Base-by-base conservation (phyloP, 2,888 invertebrate species). In the Agriopis marginaria region DNA sequence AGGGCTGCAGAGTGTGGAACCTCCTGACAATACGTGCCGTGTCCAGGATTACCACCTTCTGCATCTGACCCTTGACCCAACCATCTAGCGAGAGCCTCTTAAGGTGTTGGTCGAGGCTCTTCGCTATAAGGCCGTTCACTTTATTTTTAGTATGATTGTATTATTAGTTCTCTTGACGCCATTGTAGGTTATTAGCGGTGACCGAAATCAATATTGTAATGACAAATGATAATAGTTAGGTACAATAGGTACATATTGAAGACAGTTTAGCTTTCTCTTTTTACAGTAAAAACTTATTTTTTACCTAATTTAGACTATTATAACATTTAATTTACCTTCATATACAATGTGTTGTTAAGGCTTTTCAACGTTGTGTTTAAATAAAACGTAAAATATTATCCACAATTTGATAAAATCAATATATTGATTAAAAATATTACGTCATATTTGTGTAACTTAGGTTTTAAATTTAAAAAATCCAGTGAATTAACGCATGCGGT, bases 191-290 rank as follows among this genome's bases (percentile, higher is more conserved):
- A 56, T 17, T 32, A 56, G 10, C 40, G 39, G 40, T n/a, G 45
- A 61, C 39, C 45, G 12, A 53, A 56, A 67, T 71, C 70, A 71
- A 67, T 50, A 67, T 67, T 40, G 23, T 56, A 62, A 71, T 64
- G 58, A 64, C 70, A 59, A 53, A 44, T 32, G 42, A 44, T n/a
- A 17, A n/a, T 14, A 45, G 3, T 6, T 14, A 40, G n/a, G 11
- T 12, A 39, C 3, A 12, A 54, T n/a, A 44, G n/a, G n/a, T n/a
- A n/a, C n/a, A 17, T 17, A 58, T n/a, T 56, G 42, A 49, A 56
- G n/a, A 51, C n/a, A 42, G 23, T 11, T 51, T 42, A 49, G 60
- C 55, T 7, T 56, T 58, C n/a, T 59, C 51, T 58, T 59, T 61
- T 66, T 54, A 63, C 56, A 40, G 14, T 42, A 55, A 5, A 55